Conservation (phyloP, 1,140 invertebrate genomes). For the Anagrus nilaparvatae region DNA sequence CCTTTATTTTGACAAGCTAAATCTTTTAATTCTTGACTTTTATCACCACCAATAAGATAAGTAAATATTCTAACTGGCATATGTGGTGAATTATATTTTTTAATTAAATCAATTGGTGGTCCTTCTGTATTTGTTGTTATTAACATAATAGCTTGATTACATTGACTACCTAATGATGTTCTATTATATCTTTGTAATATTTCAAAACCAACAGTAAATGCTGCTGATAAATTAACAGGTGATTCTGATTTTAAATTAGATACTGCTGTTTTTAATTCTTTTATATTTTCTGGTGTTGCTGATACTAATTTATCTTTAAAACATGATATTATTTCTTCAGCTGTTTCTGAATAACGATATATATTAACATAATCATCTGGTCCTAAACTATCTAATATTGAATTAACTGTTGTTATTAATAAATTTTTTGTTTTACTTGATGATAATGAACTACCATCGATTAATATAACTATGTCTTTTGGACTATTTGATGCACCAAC, state of each 20-base stretch:
- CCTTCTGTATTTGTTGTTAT: constrained; percentile 69
- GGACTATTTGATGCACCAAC: constrained; percentile 91
- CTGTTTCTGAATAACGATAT: constrained; percentile 67
- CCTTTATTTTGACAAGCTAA: constrained; percentile 98
- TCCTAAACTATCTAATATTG: constrained; percentile 87
- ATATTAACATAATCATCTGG: constrained; percentile 97
- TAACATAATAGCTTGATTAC: constrained; percentile 97
- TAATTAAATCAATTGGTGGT: constrained; percentile 71
- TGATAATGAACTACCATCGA: constrained; percentile 85
- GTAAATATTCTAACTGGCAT: constrained; percentile 92
- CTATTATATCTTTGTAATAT: constrained; percentile 81
- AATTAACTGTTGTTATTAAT: constrained; percentile 71
- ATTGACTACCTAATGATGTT: constrained; percentile 73
- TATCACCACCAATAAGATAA: constrained; percentile 89
- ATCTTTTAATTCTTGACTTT: constrained; percentile 73
- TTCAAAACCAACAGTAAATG: constrained; percentile 83
- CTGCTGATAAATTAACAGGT: constrained; percentile 87
- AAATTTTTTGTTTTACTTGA: constrained; percentile 75
- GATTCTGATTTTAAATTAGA: constrained; percentile 51
- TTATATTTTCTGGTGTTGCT: constrained; percentile 78
- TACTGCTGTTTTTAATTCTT: constrained; percentile 59
- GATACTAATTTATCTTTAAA: constrained; percentile 80
- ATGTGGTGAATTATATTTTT: constrained; percentile 82
- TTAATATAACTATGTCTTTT: constrained; percentile 86
- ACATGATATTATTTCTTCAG: constrained; percentile 70